Percentiles rank a stretch among this genome's conserved stretches.
Evolutionary conservation across 2,113 vertebrate species (phyloP).

Genomic region (Phocoena phocoena): DNA sequence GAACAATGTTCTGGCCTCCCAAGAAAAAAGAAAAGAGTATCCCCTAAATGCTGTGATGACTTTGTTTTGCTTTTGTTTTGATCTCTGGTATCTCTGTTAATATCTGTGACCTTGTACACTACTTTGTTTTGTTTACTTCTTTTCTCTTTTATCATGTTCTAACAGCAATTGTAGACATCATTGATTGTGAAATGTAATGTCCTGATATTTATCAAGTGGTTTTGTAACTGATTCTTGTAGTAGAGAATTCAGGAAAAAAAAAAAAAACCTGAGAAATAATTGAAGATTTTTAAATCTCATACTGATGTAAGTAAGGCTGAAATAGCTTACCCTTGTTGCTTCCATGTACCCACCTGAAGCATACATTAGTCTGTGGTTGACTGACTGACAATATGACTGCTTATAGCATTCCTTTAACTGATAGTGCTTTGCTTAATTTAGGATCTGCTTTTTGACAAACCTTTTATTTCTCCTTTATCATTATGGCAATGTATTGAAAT

Average conservation of each 20-base stretch:
- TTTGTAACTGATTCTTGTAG: background rate
- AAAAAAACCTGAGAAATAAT: background rate
- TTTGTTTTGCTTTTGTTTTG: constrained; percentile 27
- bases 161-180: background rate
- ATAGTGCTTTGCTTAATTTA: background rate
- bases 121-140: background rate
- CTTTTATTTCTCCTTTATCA: background rate
- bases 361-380: background rate
- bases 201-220: background rate
- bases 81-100: background rate
- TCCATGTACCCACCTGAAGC: background rate
- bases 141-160: background rate
- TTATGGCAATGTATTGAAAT: background rate
- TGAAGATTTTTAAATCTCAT: background rate
- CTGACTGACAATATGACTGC: background rate
- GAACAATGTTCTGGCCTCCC: background rate
- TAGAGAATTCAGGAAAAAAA: background rate
- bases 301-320: background rate
- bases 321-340: background rate
- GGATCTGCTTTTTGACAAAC: background rate
- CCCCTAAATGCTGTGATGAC: background rate
- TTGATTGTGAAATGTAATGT: background rate
- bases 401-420: background rate
- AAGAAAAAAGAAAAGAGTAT: background rate
- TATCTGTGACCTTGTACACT: background rate